Evolutionary conservation across 2,888 invertebrate species (phyloP).

Genomic region (Drosophila kokeensis): DNA sequence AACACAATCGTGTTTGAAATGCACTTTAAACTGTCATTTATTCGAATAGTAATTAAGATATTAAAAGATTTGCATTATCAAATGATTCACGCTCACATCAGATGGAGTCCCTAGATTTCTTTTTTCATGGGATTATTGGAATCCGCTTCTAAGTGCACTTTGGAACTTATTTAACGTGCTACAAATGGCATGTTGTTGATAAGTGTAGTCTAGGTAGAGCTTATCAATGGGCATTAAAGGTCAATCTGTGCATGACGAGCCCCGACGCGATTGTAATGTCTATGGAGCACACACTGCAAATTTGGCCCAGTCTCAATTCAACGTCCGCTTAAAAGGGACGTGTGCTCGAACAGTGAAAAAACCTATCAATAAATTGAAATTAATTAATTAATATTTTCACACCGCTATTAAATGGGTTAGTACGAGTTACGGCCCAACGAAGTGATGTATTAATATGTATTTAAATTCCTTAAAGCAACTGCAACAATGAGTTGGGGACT

Average conservation of each 20-base stretch:
- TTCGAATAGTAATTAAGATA: slow-evolving; percentile 26
- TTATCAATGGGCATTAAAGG: slow-evolving; percentile 62
- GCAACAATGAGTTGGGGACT: slow-evolving; percentile 77
- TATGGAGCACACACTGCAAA: slow-evolving; percentile 29
- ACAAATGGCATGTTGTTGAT: slow-evolving; percentile 66
- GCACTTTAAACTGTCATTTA: slow-evolving; percentile 25
- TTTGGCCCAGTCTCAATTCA: slow-evolving; percentile 60
- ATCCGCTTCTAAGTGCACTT: slow-evolving; percentile 53
- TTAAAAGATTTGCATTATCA: slow-evolving; percentile 5
- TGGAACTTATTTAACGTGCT: slow-evolving; percentile 52
- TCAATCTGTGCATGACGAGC: slow-evolving; percentile 49
- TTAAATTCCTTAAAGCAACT: slow-evolving; percentile 52
- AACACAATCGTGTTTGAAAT: slow-evolving; percentile 8
- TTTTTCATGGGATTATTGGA: slow-evolving; percentile 26
- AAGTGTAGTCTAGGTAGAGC: slow-evolving; percentile 59
- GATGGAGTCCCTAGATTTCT: slow-evolving; percentile 51
- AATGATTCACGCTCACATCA: slow-evolving; percentile 49
- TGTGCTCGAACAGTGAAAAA: slow-evolving; percentile 21
- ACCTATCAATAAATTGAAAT: not conserved
- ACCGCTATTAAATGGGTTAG: slow-evolving; percentile 65
- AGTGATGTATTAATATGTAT: not conserved
- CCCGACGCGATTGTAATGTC: slow-evolving; percentile 32
- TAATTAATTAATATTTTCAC: slow-evolving; percentile 1
- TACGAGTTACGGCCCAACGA: not conserved
- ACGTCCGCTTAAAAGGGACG: slow-evolving; percentile 52